Conservation (phyloP, 1,140 invertebrate genomes). For the Heliconius himera region DNA sequence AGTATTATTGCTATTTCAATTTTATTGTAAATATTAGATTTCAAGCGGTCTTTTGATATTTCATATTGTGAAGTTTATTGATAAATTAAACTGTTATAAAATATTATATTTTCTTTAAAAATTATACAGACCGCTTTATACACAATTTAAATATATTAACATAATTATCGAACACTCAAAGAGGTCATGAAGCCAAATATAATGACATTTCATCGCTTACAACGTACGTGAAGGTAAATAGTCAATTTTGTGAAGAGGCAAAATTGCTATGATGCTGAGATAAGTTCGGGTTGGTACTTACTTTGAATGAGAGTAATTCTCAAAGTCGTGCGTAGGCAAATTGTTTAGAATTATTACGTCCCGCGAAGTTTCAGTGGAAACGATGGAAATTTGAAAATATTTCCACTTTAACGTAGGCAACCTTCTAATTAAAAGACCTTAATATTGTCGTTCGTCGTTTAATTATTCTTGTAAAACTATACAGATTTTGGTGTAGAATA, state of each 20-base stretch:
- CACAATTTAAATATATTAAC: neutral
- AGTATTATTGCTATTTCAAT: too few relatives aligned
- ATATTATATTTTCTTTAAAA: neutral
- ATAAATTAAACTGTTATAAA: neutral
- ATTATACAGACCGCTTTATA: neutral
- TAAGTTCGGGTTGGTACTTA: conserved; percentile 48
- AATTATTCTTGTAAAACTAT: conserved; percentile 1
- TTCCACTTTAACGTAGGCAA: conserved; percentile 27
- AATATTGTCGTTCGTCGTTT: neutral
- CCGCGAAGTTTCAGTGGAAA: conserved; percentile 32
- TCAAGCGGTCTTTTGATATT: too few relatives aligned
- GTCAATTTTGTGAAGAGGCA: conserved; percentile 49
- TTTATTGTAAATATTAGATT: too few relatives aligned
- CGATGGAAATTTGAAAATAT: conserved; percentile 36
- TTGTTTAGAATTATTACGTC: conserved; percentile 48
- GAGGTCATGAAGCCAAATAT: conserved; percentile 9
- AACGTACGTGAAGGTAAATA: conserved; percentile 50
- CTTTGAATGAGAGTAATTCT: conserved; percentile 49
- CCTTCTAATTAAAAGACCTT: conserved; percentile 29
- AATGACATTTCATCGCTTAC: conserved; percentile 32
- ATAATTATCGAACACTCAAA: conserved; percentile 27
- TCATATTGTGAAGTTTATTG: neutral
- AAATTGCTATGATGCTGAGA: conserved; percentile 52
- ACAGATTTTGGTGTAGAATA: neutral
- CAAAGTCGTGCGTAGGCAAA: conserved; percentile 46